Conservation (phyloP, 2,113 vertebrate genomes). For the Alethe diademata region DNA sequence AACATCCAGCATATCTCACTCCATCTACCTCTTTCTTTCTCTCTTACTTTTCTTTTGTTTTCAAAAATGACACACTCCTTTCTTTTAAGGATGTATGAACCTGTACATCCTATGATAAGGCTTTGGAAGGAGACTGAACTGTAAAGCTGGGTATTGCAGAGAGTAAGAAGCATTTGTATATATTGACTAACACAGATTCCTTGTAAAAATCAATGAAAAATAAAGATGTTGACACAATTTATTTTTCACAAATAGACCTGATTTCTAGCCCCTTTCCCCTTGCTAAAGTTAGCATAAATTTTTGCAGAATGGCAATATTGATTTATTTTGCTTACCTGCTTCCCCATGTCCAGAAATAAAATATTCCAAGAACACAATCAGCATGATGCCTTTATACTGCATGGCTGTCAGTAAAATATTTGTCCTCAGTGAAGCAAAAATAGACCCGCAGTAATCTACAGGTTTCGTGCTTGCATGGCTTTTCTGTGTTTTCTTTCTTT, state of each 20-base stretch:
- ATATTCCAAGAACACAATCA: slow-evolving; percentile 70
- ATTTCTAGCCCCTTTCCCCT: not conserved
- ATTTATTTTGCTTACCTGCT: slow-evolving; percentile 69
- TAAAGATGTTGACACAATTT: not conserved
- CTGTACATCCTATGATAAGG: not conserved
- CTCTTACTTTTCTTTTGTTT: not conserved
- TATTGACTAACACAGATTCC: not conserved
- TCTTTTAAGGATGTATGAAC: not conserved
- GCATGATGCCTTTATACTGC: slow-evolving; percentile 59
- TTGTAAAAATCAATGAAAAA: not conserved
- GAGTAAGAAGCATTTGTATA: not conserved
- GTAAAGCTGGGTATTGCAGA: not conserved
- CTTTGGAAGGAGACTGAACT: not conserved
- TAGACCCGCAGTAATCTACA: slow-evolving; percentile 27
- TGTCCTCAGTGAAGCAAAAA: slow-evolving; percentile 32
- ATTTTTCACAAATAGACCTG: not conserved
- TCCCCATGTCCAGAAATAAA: slow-evolving; percentile 44
- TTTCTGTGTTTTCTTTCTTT: slow-evolving; percentile 19
- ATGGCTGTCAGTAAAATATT: slow-evolving; percentile 56
- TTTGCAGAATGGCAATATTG: not conserved
- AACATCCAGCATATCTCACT: not conserved
- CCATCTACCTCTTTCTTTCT: not conserved
- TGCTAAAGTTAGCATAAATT: not conserved
- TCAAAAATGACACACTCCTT: not conserved
- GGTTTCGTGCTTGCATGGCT: slow-evolving; percentile 37